These are phyloP conservation scores for Tautogolabrus adspersus DNA, from an alignment of 2,113 vertebrate genomes.

Conservation along the genomic window DNA sequence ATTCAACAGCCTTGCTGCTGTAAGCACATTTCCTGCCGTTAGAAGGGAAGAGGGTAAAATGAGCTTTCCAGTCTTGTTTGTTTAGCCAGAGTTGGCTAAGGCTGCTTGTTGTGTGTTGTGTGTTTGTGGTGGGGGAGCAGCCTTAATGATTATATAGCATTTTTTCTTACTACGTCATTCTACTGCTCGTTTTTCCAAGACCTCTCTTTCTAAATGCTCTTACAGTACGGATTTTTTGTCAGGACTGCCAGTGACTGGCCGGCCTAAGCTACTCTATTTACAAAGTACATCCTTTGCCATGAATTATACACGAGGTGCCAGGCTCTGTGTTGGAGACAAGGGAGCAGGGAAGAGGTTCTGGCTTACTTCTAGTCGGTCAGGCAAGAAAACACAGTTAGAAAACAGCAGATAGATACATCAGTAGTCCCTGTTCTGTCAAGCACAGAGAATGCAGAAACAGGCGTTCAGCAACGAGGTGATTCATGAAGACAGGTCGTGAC, in stretches of 20 bases:
- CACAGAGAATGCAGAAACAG: slow-evolving; percentile 8
- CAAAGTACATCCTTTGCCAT: slow-evolving; percentile 50
- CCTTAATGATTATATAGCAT: slow-evolving; percentile 40
- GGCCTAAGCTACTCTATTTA: slow-evolving; percentile 56
- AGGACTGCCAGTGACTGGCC: slow-evolving; percentile 55
- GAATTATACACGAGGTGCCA: slow-evolving; percentile 67
- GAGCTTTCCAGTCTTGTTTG: slow-evolving; percentile 28
- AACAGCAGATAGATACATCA: slow-evolving; percentile 41
- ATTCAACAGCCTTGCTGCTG: slow-evolving; percentile 47
- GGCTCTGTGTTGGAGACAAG: slow-evolving; percentile 36
- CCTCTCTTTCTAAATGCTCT: slow-evolving; percentile 56
- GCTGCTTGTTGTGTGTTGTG: not conserved
- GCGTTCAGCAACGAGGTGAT: slow-evolving; percentile 26
- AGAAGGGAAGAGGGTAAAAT: slow-evolving; percentile 8
- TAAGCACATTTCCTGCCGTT: slow-evolving; percentile 44
- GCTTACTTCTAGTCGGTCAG: slow-evolving; percentile 20
- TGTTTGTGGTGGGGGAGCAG: not conserved
- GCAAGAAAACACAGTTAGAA: slow-evolving; percentile 30
- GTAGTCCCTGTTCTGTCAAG: slow-evolving; percentile 23
- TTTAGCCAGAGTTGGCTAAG: not conserved
- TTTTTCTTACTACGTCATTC: slow-evolving; percentile 39
- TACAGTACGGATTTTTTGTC: slow-evolving; percentile 53
- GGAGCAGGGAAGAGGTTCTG: slow-evolving; percentile 27
- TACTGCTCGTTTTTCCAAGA: slow-evolving; percentile 45
- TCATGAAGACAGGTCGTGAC: slow-evolving; percentile 14